Percentiles rank a stretch among this genome's conserved stretches.
phyloP scores from a whole-genome alignment of 2,888 invertebrate genomes.

The Oscheius sp. region DNA sequence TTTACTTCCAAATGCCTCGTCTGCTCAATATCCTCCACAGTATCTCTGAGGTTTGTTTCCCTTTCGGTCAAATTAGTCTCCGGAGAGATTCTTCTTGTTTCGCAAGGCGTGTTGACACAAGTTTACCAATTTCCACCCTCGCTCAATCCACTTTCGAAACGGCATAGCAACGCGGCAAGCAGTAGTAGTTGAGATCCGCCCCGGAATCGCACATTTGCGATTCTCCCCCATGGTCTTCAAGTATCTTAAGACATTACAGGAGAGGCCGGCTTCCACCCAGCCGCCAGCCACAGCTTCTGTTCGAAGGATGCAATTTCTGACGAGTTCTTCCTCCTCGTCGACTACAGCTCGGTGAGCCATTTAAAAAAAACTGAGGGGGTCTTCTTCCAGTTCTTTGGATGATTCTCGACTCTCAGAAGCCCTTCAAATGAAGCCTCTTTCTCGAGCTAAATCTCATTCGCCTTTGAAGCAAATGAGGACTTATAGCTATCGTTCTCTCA shows the following conservation, averaged over 20 bases:
- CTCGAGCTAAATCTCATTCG: conserved; percentile 49
- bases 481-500: conserved; percentile 50
- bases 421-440: conserved; percentile 50
- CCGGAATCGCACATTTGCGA: not conserved
- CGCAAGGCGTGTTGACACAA: no score
- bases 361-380: no score
- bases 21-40: conserved; percentile 18
- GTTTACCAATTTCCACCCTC: no score
- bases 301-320: conserved; percentile 31
- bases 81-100: no score
- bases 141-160: not conserved
- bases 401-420: conserved; percentile 38
- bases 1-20: no score
- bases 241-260: conserved; percentile 17
- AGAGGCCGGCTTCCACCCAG: conserved; percentile 14
- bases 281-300: conserved; percentile 8
- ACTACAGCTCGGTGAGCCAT: conserved; percentile 1
- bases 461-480: conserved; percentile 61
- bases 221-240: not conserved
- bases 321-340: conserved; percentile 3
- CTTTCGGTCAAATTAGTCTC: not conserved
- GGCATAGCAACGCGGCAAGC: not conserved
- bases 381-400: conserved; percentile 43
- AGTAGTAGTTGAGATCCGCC: not conserved
- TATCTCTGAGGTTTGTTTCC: conserved; percentile 17